Evolutionary conservation across 2,888 invertebrate genomes (phyloP).

Genomic region (Alloplasta piceator): DNA sequence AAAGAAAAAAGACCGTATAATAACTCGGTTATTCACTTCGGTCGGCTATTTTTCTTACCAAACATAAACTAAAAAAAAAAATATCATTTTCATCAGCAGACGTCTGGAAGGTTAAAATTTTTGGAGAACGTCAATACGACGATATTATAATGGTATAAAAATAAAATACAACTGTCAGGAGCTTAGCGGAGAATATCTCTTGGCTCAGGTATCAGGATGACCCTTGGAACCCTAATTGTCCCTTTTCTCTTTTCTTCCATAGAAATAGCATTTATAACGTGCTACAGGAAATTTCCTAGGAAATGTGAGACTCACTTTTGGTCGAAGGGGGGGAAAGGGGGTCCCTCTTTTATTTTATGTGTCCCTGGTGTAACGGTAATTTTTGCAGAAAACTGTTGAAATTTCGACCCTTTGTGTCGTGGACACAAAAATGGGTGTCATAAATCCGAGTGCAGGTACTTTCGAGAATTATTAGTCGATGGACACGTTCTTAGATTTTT

Average conservation of each 20-base stretch:
- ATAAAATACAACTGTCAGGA: constrained; percentile 4
- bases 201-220: neutral
- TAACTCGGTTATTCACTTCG: too few relatives aligned
- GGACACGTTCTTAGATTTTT: neutral
- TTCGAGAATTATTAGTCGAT: neutral
- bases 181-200: neutral
- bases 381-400: too few relatives aligned
- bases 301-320: neutral
- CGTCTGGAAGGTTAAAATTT: neutral
- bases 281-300: neutral
- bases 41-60: too few relatives aligned
- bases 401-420: too few relatives aligned
- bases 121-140: neutral
- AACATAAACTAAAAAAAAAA: too few relatives aligned
- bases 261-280: neutral
- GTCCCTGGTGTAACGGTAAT: too few relatives aligned
- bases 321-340: too few relatives aligned
- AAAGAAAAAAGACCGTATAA: too few relatives aligned
- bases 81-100: neutral
- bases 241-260: constrained; percentile 10
- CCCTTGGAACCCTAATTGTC: constrained; percentile 17
- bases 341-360: too few relatives aligned
- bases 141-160: constrained; percentile 22
- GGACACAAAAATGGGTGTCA: constrained; percentile 45
- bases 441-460: constrained; percentile 28